phyloP scores from a whole-genome alignment of 2,797 vertebrate genomes.

The Australoheros facetus region DNA sequence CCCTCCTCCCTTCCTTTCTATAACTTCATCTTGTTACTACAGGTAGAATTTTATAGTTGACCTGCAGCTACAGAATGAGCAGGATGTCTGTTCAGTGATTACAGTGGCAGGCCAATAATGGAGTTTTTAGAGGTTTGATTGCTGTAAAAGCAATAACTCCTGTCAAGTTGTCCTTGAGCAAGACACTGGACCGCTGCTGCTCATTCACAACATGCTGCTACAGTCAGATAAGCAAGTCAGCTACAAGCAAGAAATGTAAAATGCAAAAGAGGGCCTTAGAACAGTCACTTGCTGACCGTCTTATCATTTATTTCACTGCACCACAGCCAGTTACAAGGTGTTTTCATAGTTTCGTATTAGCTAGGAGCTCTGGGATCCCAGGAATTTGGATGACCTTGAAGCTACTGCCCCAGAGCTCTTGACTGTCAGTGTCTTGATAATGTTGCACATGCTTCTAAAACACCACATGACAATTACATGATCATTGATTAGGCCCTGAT shows the following conservation, averaged over 20 bases:
- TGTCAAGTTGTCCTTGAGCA: constrained; percentile 31
- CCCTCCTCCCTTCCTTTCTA: not conserved
- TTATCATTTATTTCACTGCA: constrained; percentile 10
- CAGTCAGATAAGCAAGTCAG: constrained; percentile 9
- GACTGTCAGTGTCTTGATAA: not conserved
- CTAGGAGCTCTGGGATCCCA: not conserved
- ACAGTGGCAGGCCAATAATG: constrained; percentile 13
- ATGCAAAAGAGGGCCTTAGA: not conserved
- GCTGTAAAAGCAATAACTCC: constrained; percentile 11
- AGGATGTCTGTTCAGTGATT: constrained; percentile 24
- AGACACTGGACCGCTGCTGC: constrained; percentile 1
- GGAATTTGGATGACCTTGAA: not conserved
- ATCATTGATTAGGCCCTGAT: not conserved
- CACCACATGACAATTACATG: not conserved
- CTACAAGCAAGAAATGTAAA: constrained; percentile 7
- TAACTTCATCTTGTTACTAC: constrained; percentile 31
- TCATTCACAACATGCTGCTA: constrained; percentile 4
- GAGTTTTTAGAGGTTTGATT: constrained; percentile 32
- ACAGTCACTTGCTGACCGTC: not conserved
- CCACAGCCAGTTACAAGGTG: not conserved
- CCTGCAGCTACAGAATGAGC: constrained; percentile 19
- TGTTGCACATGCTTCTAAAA: not conserved
- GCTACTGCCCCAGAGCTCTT: no score
- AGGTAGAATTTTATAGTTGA: constrained; percentile 29
- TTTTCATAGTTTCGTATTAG: not conserved